Conservation (phyloP, 2,797 vertebrate species). For the Garrulus glandarius region DNA sequence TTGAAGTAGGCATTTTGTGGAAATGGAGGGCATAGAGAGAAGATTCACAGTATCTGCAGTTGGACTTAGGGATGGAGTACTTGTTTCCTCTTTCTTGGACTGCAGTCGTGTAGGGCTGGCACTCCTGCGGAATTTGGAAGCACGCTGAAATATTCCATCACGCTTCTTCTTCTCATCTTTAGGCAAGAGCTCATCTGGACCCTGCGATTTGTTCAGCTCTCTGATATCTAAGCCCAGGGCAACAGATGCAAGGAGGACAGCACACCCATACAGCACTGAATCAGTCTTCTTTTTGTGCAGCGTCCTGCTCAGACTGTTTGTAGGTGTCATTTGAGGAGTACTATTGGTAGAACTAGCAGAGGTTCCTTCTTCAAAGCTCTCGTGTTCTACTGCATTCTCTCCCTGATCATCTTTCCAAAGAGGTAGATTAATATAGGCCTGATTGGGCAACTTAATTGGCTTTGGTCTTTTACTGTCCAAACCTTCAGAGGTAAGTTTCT, state of each 20-base stretch:
- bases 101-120: conserved; percentile 75
- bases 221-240: conserved; percentile 87
- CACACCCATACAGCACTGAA: conserved; percentile 82
- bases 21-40: conserved; percentile 86
- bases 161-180: conserved; percentile 85
- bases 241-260: conserved; percentile 86
- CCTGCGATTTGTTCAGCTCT: conserved; percentile 72
- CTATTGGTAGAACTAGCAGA: conserved; percentile 79
- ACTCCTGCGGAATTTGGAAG: conserved; percentile 84
- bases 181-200: conserved; percentile 77
- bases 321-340: conserved; percentile 84
- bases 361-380: conserved; percentile 80
- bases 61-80: conserved; percentile 21
- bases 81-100: conserved; percentile 75
- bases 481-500: conserved; percentile 75
- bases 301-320: conserved; percentile 82
- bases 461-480: conserved; percentile 89
- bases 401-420: conserved; percentile 88
- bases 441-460: conserved; percentile 87
- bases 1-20: conserved; percentile 85
- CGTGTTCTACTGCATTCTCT: conserved; percentile 66
- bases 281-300: conserved; percentile 81
- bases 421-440: conserved; percentile 91
- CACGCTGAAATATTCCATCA: conserved; percentile 86
- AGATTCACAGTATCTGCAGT: conserved; percentile 73